phyloP scores from a whole-genome alignment of 1,140 invertebrate species.

The Brachionus angularis region DNA sequence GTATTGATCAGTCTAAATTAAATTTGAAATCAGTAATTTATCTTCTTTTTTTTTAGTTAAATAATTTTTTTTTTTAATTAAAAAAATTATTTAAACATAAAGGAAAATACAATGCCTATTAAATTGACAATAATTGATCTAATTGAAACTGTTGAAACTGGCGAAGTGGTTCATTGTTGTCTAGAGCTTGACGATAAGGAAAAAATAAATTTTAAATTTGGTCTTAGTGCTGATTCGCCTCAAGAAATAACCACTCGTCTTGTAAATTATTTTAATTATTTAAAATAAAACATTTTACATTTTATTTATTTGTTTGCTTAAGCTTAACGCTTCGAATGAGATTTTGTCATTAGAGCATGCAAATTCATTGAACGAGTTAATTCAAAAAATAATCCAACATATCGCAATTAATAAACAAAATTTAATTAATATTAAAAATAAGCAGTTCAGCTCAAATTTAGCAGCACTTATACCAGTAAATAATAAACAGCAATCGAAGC shows the following conservation, averaged over 20 bases:
- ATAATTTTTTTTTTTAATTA: too few relatives aligned
- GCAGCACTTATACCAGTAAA: not conserved
- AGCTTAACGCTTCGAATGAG: constrained; percentile 12
- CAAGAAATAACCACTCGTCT: constrained; percentile 3
- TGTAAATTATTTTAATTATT: not conserved
- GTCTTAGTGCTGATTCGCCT: constrained; percentile 1
- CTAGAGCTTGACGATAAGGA: constrained; percentile 38
- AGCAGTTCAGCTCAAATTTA: not conserved
- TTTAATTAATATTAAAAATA: constrained; percentile 15
- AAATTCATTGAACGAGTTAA: constrained; percentile 12
- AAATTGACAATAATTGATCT: constrained; percentile 20
- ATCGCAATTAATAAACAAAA: constrained; percentile 15
- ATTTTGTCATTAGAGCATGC: constrained; percentile 3
- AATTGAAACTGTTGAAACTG: not conserved
- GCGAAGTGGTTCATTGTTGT: constrained; percentile 29
- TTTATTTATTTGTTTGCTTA: not conserved
- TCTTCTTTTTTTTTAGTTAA: too few relatives aligned
- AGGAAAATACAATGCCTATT: not conserved
- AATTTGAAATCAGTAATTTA: too few relatives aligned
- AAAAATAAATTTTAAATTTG: constrained; percentile 39
- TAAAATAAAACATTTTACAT: not conserved
- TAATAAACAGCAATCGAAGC: not conserved
- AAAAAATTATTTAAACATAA: too few relatives aligned
- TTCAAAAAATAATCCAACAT: not conserved
- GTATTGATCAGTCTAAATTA: too few relatives aligned